Evolutionary conservation across 2,888 invertebrate species (phyloP).

Genomic region (Elmis aenea): DNA sequence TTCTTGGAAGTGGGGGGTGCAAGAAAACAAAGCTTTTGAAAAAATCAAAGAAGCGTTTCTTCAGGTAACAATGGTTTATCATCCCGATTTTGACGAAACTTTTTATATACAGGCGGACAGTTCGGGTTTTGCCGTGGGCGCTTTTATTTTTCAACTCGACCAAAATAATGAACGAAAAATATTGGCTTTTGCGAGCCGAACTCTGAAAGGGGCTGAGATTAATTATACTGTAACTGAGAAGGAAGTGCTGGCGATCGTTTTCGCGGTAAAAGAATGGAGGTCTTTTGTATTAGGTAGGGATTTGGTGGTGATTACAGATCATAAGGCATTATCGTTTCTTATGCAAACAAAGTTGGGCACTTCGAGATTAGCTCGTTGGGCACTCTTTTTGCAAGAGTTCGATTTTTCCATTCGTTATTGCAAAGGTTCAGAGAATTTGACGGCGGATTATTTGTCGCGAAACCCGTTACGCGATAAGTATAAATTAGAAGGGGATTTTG

Average conservation of each 20-base stretch:
- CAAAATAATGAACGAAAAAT: background rate
- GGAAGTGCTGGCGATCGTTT: background rate
- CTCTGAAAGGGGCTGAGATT: background rate
- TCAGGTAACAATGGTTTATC: background rate
- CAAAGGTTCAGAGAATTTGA: background rate
- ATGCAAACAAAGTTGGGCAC: background rate
- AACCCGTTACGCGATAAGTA: no score
- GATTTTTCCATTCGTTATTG: background rate
- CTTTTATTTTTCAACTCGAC: constrained; percentile 1
- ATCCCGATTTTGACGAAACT: background rate
- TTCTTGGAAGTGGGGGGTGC: background rate
- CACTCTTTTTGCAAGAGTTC: background rate
- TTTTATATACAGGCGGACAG: constrained; percentile 3
- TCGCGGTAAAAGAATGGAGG: background rate
- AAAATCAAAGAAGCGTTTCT: constrained; percentile 3
- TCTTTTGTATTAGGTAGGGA: background rate
- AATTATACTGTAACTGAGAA: background rate
- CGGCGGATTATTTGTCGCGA: constrained; percentile 2
- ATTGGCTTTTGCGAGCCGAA: background rate
- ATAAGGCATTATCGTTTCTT: constrained; percentile 9
- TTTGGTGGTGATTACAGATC: constrained; percentile 9
- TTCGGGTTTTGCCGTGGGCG: constrained; percentile 11
- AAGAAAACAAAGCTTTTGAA: constrained; percentile 1
- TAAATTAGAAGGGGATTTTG: no score
- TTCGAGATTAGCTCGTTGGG: background rate